A percentile compares a stretch with the other conserved stretches of the same genome.
phyloP scores from a whole-genome alignment of 2,888 invertebrate genomes.

The Noctua comes region DNA sequence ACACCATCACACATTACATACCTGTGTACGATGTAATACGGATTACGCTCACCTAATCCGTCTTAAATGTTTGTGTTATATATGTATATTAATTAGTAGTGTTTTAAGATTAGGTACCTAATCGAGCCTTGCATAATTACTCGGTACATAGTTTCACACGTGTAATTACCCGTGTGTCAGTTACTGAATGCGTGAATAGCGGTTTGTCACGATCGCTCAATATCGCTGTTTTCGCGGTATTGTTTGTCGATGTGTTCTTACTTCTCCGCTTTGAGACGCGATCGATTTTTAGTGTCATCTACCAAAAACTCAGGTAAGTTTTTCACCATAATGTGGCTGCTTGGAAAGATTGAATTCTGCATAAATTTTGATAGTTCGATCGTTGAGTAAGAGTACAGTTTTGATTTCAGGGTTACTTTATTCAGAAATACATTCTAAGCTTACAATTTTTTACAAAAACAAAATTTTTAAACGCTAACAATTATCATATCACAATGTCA shows the following conservation, averaged over 20 bases:
- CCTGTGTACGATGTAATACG: slow-evolving; percentile 37
- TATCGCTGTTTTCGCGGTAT: slow-evolving; percentile 4
- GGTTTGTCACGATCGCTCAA: slow-evolving; percentile 22
- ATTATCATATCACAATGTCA: background rate
- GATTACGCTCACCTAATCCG: slow-evolving; percentile 51
- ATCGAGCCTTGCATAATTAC: slow-evolving; percentile 61
- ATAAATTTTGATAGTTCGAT: background rate
- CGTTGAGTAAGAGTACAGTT: background rate
- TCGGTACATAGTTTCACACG: slow-evolving; percentile 37
- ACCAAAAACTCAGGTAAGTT: background rate
- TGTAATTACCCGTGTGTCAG: slow-evolving; percentile 34
- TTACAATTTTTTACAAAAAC: background rate
- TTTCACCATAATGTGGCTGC: slow-evolving; percentile 13
- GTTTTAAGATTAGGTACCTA: slow-evolving; percentile 59
- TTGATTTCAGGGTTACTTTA: background rate
- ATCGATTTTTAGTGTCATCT: slow-evolving; percentile 18
- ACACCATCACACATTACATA: slow-evolving; percentile 25
- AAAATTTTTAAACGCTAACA: background rate
- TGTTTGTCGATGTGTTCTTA: slow-evolving; percentile 13
- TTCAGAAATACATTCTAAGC: background rate
- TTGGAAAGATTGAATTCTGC: slow-evolving; percentile 1
- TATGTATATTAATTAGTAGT: slow-evolving; percentile 16
- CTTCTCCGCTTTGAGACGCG: slow-evolving; percentile 8
- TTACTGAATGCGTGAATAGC: slow-evolving; percentile 35
- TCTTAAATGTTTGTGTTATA: slow-evolving; percentile 31